These are phyloP conservation scores for Peromyscus nudipes DNA, from an alignment of 2,797 vertebrate species.

Conservation along the genomic window DNA sequence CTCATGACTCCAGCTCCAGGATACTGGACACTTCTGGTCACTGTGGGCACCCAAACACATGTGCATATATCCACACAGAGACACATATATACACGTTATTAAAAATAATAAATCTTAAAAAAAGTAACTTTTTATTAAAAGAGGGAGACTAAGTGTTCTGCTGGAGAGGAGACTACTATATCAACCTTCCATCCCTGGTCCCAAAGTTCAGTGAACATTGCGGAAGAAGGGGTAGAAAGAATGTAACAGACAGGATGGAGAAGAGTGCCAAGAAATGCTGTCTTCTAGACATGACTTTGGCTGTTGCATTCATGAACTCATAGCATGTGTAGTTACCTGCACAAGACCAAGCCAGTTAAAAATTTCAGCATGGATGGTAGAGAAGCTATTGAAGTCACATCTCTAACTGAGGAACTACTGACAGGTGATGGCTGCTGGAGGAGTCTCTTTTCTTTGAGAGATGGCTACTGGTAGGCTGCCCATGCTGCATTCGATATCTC, in stretches of 20 bases:
- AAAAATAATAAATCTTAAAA: not conserved
- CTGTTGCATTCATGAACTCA: not conserved
- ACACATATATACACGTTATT: not conserved
- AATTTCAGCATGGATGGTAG: not conserved
- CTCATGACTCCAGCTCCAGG: not conserved
- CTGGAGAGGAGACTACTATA: not conserved
- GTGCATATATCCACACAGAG: not conserved
- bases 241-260: not conserved
- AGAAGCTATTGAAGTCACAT: not conserved
- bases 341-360: not conserved
- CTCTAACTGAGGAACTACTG: not conserved
- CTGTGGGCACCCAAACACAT: not conserved
- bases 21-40: not conserved
- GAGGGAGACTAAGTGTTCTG: not conserved
- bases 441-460: not conserved
- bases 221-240: not conserved
- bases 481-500: not conserved
- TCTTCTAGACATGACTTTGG: not conserved
- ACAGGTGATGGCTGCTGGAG: not conserved
- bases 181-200: not conserved
- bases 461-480: too few species aligned
- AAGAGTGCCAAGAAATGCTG: not conserved
- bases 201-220: not conserved
- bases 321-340: too few species aligned
- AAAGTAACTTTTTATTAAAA: not conserved